These are phyloP conservation scores for Hemichromis elongatus DNA, from an alignment of 2,113 vertebrate genomes.

Conservation along the genomic window DNA sequence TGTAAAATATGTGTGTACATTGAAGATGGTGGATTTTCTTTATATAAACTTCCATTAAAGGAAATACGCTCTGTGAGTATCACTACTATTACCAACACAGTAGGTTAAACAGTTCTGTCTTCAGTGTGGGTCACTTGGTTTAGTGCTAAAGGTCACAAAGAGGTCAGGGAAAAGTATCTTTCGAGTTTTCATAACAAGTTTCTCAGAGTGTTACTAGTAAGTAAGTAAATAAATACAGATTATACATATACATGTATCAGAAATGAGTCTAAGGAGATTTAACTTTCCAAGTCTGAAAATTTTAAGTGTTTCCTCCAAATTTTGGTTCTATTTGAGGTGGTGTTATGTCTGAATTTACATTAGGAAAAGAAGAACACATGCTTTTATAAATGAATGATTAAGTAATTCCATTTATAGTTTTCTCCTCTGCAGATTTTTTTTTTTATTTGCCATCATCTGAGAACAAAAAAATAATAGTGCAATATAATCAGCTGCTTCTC, in stretches of 20 bases:
- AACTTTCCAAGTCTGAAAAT: neutral
- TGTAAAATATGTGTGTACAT: neutral
- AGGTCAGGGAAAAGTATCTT: neutral
- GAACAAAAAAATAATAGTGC: neutral
- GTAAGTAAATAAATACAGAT: neutral
- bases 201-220: neutral
- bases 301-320: neutral
- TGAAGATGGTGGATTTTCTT: neutral
- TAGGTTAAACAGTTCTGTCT: neutral
- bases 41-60: neutral
- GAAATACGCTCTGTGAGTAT: neutral
- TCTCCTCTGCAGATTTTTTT: neutral
- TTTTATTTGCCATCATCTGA: neutral
- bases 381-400: neutral
- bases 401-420: neutral
- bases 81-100: neutral
- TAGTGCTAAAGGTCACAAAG: neutral
- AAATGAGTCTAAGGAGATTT: neutral
- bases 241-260: neutral
- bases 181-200: neutral
- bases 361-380: neutral
- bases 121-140: neutral
- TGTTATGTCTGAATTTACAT: neutral
- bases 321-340: neutral
- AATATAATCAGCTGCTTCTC: neutral